phyloP scores from a whole-genome alignment of 2,113 vertebrate genomes.

The sheep (Ovis aries) region ARS-UI_Ramb_v3.0 NC_056077.1:5977501-5978000 shows the following conservation, averaged over 20 bases:
- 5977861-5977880: not conserved
- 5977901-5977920: not conserved
- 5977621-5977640: not conserved
- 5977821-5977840: not conserved
- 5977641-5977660: not conserved
- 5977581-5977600: not conserved
- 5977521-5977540: not conserved
- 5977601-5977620: not conserved
- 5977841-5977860: not conserved
- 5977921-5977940: no score
- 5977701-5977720: not conserved
- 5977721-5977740: rapidly evolving
- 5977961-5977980: not conserved
- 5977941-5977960: rapidly evolving
- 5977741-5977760: not conserved
- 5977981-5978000: not conserved
- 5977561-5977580: not conserved
- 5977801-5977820: not conserved
- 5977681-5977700: not conserved
- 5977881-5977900: not conserved
- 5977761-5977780: not conserved
- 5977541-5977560: not conserved
- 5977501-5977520: not conserved
- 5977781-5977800: not conserved
- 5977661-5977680: not conserved